phyloP scores from a whole-genome alignment of 2,113 vertebrate genomes.

The Hemiprocne comata region DNA sequence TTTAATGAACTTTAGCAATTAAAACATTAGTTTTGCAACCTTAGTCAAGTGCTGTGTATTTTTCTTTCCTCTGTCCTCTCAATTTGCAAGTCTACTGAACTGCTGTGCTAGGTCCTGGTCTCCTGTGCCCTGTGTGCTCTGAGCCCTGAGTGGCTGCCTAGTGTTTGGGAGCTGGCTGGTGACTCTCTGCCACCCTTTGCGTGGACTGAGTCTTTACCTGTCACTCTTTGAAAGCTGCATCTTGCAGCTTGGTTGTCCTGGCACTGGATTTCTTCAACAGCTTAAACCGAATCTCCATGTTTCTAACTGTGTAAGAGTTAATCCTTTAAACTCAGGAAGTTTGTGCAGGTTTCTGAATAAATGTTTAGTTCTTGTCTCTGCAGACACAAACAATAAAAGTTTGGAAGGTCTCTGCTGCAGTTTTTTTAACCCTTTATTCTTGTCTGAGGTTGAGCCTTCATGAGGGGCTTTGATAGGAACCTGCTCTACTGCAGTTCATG shows the following conservation, averaged over 20 bases:
- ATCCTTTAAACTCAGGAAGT: background rate
- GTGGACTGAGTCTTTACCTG: background rate
- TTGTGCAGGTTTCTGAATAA: background rate
- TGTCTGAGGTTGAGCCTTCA: background rate
- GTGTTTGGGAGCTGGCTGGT: background rate
- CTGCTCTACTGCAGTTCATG: background rate
- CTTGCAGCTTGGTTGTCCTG: background rate
- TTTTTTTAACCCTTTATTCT: background rate
- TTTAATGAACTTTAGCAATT: conserved; percentile 29
- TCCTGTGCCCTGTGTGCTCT: background rate
- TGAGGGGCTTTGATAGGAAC: background rate
- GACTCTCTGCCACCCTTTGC: background rate
- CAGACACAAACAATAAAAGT: background rate
- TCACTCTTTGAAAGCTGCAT: background rate
- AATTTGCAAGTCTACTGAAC: background rate
- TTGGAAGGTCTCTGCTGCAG: background rate
- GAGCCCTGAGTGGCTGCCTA: background rate
- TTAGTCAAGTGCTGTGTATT: conserved; percentile 29
- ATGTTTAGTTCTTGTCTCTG: background rate
- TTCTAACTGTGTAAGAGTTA: background rate
- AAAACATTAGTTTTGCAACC: conserved; percentile 37
- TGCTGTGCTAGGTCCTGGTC: background rate
- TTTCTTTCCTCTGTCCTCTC: background rate
- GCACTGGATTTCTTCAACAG: background rate
- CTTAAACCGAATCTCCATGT: background rate